phyloP scores from a whole-genome alignment of 2,888 invertebrate species.

The Rhamnusium bicolor region DNA sequence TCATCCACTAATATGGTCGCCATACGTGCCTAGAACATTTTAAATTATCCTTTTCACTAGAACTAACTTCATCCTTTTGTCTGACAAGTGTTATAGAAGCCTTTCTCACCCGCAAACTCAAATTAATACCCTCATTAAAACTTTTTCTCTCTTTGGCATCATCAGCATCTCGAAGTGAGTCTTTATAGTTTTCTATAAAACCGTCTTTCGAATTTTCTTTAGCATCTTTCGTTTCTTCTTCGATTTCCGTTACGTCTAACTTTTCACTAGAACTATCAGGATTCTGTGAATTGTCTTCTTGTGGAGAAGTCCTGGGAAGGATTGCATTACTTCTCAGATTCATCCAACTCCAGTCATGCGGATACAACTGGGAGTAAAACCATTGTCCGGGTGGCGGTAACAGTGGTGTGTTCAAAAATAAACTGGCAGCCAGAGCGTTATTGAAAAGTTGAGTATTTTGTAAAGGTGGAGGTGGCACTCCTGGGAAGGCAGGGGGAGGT shows the following conservation, averaged over 20 bases:
- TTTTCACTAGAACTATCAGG: conserved; percentile 62
- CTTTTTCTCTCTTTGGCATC: conserved; percentile 42
- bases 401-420: conserved; percentile 83
- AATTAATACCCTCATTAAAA: conserved; percentile 65
- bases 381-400: conserved; percentile 85
- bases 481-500: conserved; percentile 68
- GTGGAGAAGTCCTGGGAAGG: conserved; percentile 49
- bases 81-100: conserved; percentile 67
- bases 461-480: conserved; percentile 67
- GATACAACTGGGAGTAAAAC: conserved; percentile 85
- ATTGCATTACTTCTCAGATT: conserved; percentile 68
- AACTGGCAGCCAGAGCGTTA: conserved; percentile 78
- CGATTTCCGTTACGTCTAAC: conserved; percentile 60
- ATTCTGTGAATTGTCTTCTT: conserved; percentile 57
- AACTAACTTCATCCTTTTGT: conserved; percentile 70
- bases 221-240: conserved; percentile 53
- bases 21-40: conserved; percentile 79
- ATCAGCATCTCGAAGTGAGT: not conserved
- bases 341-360: conserved; percentile 82
- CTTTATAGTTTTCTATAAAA: conserved; percentile 19
- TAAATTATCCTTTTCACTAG: conserved; percentile 62
- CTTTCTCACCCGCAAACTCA: conserved; percentile 65
- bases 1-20: conserved; percentile 79
- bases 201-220: conserved; percentile 41
- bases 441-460: conserved; percentile 71